These are phyloP conservation scores for Balanococcus diminutus DNA, from an alignment of 2,888 invertebrate genomes.

Conservation along the genomic window DNA sequence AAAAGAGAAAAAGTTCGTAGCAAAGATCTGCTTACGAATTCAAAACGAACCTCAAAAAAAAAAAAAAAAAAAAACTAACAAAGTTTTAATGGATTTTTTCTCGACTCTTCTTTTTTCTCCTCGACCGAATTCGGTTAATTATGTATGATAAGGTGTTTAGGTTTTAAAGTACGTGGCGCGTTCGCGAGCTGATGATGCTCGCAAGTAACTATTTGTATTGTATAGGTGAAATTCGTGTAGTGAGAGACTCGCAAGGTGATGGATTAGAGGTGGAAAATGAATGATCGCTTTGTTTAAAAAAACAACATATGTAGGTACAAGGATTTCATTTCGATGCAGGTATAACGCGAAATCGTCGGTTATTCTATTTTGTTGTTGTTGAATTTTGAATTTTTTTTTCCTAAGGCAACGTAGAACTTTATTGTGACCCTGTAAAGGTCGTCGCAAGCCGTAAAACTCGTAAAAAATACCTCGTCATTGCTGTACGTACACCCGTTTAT, in stretches of 20 bases:
- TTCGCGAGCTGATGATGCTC: background rate
- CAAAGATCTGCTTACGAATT: slow-evolving; percentile 31
- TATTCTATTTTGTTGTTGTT: too few species aligned
- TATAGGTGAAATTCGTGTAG: background rate
- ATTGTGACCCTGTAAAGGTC: background rate
- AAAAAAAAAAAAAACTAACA: slow-evolving; percentile 3
- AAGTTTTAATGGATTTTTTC: slow-evolving; percentile 32
- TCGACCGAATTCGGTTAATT: slow-evolving; percentile 20
- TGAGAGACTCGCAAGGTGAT: background rate
- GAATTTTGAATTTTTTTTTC: too few species aligned
- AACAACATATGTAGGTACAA: background rate
- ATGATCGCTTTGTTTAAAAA: background rate
- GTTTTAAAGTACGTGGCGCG: background rate
- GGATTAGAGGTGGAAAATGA: background rate
- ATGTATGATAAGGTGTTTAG: slow-evolving; percentile 19
- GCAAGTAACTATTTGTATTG: background rate
- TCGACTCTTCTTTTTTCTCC: slow-evolving; percentile 15
- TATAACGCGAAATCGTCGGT: background rate
- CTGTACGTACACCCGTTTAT: background rate
- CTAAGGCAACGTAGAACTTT: background rate
- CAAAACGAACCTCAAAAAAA: background rate
- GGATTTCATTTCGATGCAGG: background rate
- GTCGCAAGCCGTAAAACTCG: background rate
- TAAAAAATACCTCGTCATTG: background rate
- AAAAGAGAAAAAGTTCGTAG: background rate